Base-by-base conservation (phyloP, 2,113 vertebrate species). In the Artemisiospiza belli region DNA sequence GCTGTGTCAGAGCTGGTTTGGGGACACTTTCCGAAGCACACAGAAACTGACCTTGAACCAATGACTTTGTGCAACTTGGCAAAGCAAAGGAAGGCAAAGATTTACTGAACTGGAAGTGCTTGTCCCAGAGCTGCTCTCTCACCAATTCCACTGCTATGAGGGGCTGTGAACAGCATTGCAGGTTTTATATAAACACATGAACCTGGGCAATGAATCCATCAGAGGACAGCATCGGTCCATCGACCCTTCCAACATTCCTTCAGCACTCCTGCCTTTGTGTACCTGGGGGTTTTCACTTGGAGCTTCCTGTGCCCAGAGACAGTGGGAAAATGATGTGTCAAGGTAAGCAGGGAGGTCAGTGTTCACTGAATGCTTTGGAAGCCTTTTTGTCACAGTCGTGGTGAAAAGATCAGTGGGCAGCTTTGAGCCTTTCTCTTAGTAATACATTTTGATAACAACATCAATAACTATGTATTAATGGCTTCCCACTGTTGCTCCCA, bases 161-260 rank as follows among this genome's bases (percentile, higher is more conserved):
- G 12, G 52, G 54, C n/a, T 54, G 2, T n/a, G 44, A 69, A 23
- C 25, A 72, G 11, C 52, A n/a, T 12, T 20, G 23, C 35, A 63
- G 14, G 16, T 51, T 47, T 82, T 46, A 67, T 43, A 61, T 23
- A 72, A 61, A 62, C 37, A 49, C 20, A 10, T 27, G 25, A 64
- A 75, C 44, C 41, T 46, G 41, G 46, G 5, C 49, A 82, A 72
- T 58, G 70, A 68, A 68, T 68, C 52, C 21, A 21, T 54, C 39
- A 1, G 2, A 27, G 3, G 58, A n/a, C 55, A 43, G 20, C 10
- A 43, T 67, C 2, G 5, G 35, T n/a, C 3, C 0, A 21, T 49
- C 12, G 31, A 33, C 19, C 21, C 61, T 81, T 64, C 52, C 58
- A 43, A 69, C 23, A 46, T 37, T 76, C 31, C 49, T 89, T 64